Evolutionary conservation across 2,797 vertebrate genomes (phyloP).

Genomic region (Phrynocephalus vlangalii): DNA sequence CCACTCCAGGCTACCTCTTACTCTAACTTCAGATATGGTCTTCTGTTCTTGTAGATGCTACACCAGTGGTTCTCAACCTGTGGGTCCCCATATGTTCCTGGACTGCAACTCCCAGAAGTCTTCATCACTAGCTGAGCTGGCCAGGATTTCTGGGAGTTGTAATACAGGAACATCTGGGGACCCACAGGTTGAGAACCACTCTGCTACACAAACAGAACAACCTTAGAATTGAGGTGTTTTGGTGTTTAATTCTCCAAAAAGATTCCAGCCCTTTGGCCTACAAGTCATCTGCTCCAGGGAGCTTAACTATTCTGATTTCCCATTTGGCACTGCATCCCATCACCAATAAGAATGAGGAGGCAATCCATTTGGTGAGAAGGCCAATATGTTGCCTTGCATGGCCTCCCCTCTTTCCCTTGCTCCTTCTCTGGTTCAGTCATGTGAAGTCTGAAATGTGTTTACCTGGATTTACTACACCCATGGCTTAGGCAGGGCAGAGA

Average conservation of each 20-base stretch:
- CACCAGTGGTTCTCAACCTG: background rate
- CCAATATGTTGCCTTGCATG: background rate
- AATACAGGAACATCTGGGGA: no score
- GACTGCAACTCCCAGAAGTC: no score
- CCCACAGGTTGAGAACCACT: no score
- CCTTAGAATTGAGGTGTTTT: slow-evolving; percentile 17
- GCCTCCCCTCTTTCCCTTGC: no score
- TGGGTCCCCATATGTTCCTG: no score
- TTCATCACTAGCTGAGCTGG: no score
- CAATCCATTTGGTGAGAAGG: slow-evolving; percentile 21
- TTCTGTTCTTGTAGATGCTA: slow-evolving; percentile 34
- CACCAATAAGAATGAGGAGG: background rate
- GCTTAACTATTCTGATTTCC: slow-evolving; percentile 37
- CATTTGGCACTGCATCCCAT: slow-evolving; percentile 55
- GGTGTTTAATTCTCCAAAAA: slow-evolving; percentile 8
- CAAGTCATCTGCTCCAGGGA: slow-evolving; percentile 38
- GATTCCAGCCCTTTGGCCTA: slow-evolving; percentile 58
- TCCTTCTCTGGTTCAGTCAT: background rate
- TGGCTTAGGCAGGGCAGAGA: background rate
- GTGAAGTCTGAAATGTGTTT: background rate
- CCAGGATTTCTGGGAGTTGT: no score
- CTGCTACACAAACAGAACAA: slow-evolving; percentile 14
- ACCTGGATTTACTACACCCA: background rate
- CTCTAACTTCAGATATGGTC: slow-evolving; percentile 34
- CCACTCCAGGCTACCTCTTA: slow-evolving; percentile 43